Percentiles rank a stretch among this genome's conserved stretches.
These are phyloP conservation scores for Clusia tigrina DNA, from an alignment of 2,888 invertebrate species.

Conservation along the genomic window DNA sequence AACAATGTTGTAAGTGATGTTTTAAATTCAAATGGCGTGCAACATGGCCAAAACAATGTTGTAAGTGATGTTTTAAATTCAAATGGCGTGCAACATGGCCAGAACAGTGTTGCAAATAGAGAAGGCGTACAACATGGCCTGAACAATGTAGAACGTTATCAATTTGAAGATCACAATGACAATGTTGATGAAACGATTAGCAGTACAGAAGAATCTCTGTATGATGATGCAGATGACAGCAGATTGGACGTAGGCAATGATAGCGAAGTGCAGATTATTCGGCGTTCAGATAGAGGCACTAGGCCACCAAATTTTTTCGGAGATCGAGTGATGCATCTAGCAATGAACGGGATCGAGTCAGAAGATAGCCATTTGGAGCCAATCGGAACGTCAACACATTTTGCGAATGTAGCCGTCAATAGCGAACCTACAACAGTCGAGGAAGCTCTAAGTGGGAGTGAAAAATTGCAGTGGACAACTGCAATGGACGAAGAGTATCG, in stretches of 20 bases:
- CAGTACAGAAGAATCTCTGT: background rate
- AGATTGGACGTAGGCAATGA: background rate
- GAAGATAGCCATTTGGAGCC: too few species aligned
- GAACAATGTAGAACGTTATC: background rate
- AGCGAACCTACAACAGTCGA: conserved; percentile 1
- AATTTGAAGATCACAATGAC: background rate
- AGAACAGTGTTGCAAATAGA: background rate
- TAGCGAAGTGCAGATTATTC: background rate
- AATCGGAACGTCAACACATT: background rate
- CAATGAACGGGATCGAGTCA: too few species aligned
- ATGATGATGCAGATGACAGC: background rate
- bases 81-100: background rate
- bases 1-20: too few species aligned
- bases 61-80: background rate
- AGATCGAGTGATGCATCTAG: too few species aligned
- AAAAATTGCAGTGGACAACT: background rate
- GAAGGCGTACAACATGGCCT: too few species aligned
- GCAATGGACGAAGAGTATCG: conserved; percentile 40
- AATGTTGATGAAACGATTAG: background rate
- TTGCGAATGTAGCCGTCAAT: background rate
- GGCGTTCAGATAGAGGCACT: background rate
- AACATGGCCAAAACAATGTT: background rate
- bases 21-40: background rate
- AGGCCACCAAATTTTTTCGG: background rate
- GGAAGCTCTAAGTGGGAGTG: background rate